Base-by-base conservation (phyloP, 2,888 invertebrate genomes). In the Dastarcus helophoroides region DNA sequence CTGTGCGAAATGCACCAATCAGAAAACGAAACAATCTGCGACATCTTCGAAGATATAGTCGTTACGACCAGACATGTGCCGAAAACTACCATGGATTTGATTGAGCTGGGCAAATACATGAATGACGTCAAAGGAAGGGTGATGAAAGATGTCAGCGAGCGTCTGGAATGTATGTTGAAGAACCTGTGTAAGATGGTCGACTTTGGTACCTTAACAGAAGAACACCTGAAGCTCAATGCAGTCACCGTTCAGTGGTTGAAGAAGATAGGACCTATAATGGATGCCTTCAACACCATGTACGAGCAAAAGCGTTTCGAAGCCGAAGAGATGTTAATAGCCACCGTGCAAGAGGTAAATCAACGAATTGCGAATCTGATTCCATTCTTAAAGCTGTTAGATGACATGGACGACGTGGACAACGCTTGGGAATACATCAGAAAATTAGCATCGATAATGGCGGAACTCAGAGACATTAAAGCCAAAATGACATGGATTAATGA, bases 401-500 rank as follows among this genome's bases (percentile, higher is more conserved):
- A 82, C 44, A 89, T 89, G 89, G 88, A 74, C 60, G 74, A 91
- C 44, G 71, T 78, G 3, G 67, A 73, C 30, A 75, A 81, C 48
- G 79, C 88, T 39, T 67, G 73, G 7, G 80, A 86, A 47, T 91
- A 91, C 56, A 72, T 80, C 19, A 73, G 81, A 53, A 74, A 80
- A 47, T 67, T 90, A 42, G 71, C 82, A 32, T 75, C 75, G 41
- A 75, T 88, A 24, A 74, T 82, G 33, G 78, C 79, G 45, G 71
- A 79, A 36, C 63, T 94, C 26, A 71, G 74, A 35, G 76, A 76
- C 12, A 79, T 86, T 47, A 77, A 83, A 46, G 73, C 76, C 42
- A 70, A 80, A 42, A 79, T 86, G 9, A 56, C 63, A 3, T 90
- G 88, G 88, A 89, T 94, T 29, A 90, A 93, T 60, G 74, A 78